Base-by-base conservation (phyloP, 30 jellyfish, hydroid and myxozoan species). In the Pseudorhiza aurosa region DNA sequence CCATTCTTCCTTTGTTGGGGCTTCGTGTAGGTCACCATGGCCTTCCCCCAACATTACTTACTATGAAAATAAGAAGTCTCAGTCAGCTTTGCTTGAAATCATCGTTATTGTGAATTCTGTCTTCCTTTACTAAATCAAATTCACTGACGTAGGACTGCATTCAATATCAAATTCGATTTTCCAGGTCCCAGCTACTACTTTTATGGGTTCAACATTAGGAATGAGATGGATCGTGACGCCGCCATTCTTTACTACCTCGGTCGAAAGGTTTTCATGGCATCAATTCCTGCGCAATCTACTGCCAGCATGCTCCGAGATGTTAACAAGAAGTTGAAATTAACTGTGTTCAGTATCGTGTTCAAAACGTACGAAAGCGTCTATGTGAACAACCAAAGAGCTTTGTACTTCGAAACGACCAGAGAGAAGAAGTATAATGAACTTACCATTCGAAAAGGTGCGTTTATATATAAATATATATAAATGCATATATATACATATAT, bases 191-290 rank as follows among this genome's bases (percentile, higher is more conserved):
- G 32, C 50, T 43, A 49, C 28, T 28, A 72, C 27, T 72, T 26
- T 64, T 72, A 51, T 72, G 86, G 75, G 10, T 0, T 72, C 7
- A 32, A 72, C 45, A 67, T 53, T 14, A 72, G 25, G 7, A 72
- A 72, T 53, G 56, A 72, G 29, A 28, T 72, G 86, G 65, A 72
- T 7, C 7, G 25, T 9, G 75, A 72, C 5, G 74, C 72, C 0
- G 51, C 18, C 19, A 12, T 72, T 4, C 45, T 21, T 11, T 72
- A 35, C 40, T 45, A 65, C 10, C 40, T 28, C 26, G 35, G 55
- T 27, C 56, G 65, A 4, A 21, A n/a, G 42, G 21, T 68, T 18
- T 36, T 1, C 17, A 40, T 18, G 67, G n/a, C 44, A 26, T 15
- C 65, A 18, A 67, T 68, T 1, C 17, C 65, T 28, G 86, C 75